Conservation (phyloP, 2,113 vertebrate genomes). For the Salvelinus fontinalis region DNA sequence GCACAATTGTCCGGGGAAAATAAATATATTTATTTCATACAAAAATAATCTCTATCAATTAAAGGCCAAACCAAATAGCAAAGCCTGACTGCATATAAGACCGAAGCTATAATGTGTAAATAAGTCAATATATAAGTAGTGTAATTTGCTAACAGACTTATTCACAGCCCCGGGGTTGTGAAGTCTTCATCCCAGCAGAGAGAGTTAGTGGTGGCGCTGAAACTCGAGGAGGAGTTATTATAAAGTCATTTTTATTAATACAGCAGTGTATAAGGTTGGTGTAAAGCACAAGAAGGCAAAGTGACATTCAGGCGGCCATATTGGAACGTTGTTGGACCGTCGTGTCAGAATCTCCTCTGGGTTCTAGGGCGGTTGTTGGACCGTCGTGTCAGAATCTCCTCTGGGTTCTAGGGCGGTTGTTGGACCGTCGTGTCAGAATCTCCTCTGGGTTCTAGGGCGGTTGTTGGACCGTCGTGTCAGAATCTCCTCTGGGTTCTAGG, state of each 20-base stretch:
- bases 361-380: constrained; percentile 43
- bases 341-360: constrained; percentile 68
- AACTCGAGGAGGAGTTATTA: not conserved
- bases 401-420: constrained; percentile 45
- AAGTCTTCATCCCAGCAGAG: not conserved
- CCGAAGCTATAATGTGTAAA: not conserved
- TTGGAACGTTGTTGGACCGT: constrained; percentile 25
- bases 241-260: constrained; percentile 22
- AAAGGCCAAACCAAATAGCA: not conserved
- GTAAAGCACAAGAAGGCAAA: not conserved
- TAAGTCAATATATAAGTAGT: not conserved
- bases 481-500: constrained; percentile 62
- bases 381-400: constrained; percentile 67
- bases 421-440: constrained; percentile 61
- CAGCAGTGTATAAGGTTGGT: not conserved
- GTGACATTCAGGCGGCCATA: constrained; percentile 17
- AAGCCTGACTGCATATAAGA: not conserved
- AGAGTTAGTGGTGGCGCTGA: not conserved
- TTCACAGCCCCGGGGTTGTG: not conserved
- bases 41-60: constrained; percentile 7
- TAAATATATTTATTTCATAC: not conserved
- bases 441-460: constrained; percentile 57
- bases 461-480: constrained; percentile 58
- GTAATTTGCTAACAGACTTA: not conserved
- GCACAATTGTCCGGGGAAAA: not conserved